Evolutionary conservation across 1,140 invertebrate genomes (phyloP).

Genomic region (Drosophila subpulchrella): DNA sequence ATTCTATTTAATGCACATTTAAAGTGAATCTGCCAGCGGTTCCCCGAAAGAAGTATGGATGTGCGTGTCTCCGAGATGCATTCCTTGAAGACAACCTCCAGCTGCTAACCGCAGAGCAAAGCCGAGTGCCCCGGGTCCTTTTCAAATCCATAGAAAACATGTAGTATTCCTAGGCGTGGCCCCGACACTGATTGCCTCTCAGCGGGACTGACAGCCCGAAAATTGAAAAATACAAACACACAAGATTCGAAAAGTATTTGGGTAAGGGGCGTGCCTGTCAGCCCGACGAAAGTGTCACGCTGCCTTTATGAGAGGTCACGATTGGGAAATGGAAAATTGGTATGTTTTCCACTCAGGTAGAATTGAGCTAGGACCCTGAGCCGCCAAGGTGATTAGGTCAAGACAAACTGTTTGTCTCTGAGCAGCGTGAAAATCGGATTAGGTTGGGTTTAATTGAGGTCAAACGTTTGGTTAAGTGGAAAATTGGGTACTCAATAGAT

Average conservation of each 20-base stretch:
- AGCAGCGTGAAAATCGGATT: slow-evolving; percentile 59
- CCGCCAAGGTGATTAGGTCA: slow-evolving; percentile 68
- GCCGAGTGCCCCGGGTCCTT: slow-evolving; percentile 15
- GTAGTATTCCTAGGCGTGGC: slow-evolving; percentile 45
- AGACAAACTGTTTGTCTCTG: slow-evolving; percentile 29
- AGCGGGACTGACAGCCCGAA: slow-evolving; percentile 57
- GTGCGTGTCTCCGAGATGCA: slow-evolving; percentile 10
- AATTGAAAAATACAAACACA: slow-evolving; percentile 51
- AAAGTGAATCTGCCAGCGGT: slow-evolving; percentile 7
- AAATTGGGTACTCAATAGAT: slow-evolving; percentile 30
- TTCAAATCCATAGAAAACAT: slow-evolving; percentile 13
- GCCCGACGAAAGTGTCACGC: slow-evolving; percentile 63
- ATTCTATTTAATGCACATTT: slow-evolving; percentile 43
- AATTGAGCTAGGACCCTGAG: slow-evolving; percentile 13
- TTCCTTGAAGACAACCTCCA: slow-evolving; percentile 43
- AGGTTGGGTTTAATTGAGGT: slow-evolving; percentile 72
- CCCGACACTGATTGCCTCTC: slow-evolving; percentile 69
- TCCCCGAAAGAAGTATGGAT: slow-evolving; percentile 9
- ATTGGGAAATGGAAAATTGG: slow-evolving; percentile 37
- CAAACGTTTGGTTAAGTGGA: slow-evolving; percentile 57
- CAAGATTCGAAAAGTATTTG: slow-evolving; percentile 7
- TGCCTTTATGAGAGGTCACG: slow-evolving; percentile 57
- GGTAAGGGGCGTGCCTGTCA: slow-evolving; percentile 41
- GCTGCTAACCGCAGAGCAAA: slow-evolving; percentile 43
- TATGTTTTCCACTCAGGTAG: slow-evolving; percentile 58